Conservation (phyloP, 2,113 vertebrate genomes). For the Octodon degus region DNA sequence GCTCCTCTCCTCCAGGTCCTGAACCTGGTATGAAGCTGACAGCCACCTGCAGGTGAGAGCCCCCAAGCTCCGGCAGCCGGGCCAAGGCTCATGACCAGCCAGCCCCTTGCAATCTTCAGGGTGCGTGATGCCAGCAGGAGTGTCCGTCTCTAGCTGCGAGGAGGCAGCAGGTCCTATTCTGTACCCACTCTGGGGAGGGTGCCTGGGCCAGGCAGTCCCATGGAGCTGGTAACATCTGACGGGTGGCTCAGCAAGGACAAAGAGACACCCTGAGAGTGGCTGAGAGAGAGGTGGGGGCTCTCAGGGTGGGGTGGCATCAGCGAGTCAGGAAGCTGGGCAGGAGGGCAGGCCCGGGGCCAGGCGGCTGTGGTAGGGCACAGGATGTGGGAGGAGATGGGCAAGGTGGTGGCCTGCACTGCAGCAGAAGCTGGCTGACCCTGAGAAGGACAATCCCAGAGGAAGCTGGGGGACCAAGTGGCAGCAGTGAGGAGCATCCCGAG, state of each 20-base stretch:
- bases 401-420: slow-evolving; percentile 69
- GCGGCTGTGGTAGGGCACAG: slow-evolving; percentile 61
- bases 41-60: neutral
- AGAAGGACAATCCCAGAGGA: slow-evolving; percentile 72
- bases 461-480: neutral
- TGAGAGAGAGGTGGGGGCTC: neutral
- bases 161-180: neutral
- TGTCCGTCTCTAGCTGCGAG: neutral
- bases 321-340: slow-evolving; percentile 49
- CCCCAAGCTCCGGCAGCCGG: neutral
- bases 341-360: slow-evolving; percentile 69
- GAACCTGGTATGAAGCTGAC: neutral
- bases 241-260: neutral
- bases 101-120: slow-evolving; percentile 12
- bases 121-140: neutral
- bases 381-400: slow-evolving; percentile 65
- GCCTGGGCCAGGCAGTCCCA: neutral
- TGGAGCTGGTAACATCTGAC: neutral
- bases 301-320: neutral
- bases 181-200: neutral
- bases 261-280: neutral
- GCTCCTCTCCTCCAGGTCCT: too few relatives aligned
- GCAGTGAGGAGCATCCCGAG: neutral
- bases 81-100: neutral
- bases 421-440: slow-evolving; percentile 71